These are phyloP conservation scores for Myripristis jacobus DNA, from an alignment of 2,797 vertebrate genomes.

Conservation along the genomic window DNA sequence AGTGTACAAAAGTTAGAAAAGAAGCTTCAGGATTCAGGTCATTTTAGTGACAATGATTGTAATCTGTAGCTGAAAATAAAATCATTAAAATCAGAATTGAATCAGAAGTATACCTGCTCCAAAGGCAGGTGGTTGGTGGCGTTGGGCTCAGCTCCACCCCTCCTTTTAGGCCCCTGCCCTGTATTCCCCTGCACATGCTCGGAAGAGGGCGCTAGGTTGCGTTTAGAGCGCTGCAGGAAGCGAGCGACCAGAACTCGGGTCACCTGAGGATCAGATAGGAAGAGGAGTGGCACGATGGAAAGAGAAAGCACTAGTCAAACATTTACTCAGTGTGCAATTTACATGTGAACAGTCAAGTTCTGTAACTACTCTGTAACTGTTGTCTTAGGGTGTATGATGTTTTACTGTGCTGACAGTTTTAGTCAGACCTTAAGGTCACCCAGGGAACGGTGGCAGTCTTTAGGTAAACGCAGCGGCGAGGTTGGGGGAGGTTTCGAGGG, in stretches of 20 bases:
- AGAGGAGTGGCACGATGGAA: neutral
- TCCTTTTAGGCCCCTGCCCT: conserved; percentile 85
- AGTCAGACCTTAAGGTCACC: conserved; percentile 91
- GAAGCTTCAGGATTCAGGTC: neutral
- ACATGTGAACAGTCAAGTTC: neutral
- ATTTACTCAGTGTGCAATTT: no score
- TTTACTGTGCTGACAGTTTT: neutral
- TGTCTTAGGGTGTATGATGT: neutral
- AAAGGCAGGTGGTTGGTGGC: conserved; percentile 67
- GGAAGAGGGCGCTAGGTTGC: conserved; percentile 79
- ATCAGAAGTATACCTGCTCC: conserved; percentile 78
- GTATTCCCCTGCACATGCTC: conserved; percentile 82
- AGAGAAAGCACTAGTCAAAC: neutral
- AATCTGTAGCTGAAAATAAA: neutral
- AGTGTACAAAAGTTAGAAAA: neutral
- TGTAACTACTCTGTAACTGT: neutral
- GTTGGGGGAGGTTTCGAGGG: conserved; percentile 78
- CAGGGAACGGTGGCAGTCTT: conserved; percentile 91
- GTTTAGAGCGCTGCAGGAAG: conserved; percentile 93
- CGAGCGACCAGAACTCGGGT: conserved; percentile 92
- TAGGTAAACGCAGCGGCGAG: conserved; percentile 82
- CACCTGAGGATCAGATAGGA: conserved; percentile 76
- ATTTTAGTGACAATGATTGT: neutral
- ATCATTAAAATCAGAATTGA: neutral
- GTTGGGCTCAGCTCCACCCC: conserved; percentile 67